phyloP scores from a whole-genome alignment of 2,888 invertebrate genomes.

The Poecilus cupreus region DNA sequence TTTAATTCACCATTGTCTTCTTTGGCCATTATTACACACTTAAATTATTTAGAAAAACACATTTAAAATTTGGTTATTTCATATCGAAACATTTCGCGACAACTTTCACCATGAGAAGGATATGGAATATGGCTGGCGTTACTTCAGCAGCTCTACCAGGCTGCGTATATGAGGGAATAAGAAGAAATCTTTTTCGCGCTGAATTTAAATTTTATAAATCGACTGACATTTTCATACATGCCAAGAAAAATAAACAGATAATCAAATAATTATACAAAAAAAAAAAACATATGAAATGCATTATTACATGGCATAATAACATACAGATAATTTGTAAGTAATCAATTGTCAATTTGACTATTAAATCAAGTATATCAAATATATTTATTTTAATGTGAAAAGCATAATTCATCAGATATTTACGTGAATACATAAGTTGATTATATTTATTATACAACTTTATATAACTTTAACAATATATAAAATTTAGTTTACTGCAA shows the following conservation, averaged over 20 bases:
- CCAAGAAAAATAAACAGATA: no score
- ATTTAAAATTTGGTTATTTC: constrained; percentile 65
- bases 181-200: constrained; percentile 4
- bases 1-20: constrained; percentile 65
- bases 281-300: no score
- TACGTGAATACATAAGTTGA: no score
- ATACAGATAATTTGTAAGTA: no score
- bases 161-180: not conserved
- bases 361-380: no score
- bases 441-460: no score
- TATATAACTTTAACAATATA: no score
- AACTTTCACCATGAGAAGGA: constrained; percentile 72
- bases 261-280: no score
- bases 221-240: not conserved
- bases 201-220: constrained; percentile 6
- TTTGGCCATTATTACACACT: constrained; percentile 69
- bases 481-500: not conserved
- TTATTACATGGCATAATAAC: no score
- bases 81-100: constrained; percentile 70
- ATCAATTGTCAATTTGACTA: no score
- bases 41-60: constrained; percentile 65
- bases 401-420: no score
- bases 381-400: no score
- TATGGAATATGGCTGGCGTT: constrained; percentile 70
- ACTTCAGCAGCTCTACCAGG: constrained; percentile 61